Evolutionary conservation across 35 echinoderm and acorn worm genomes (phyloP).

Genomic region (Lytechinus variegatus): DNA sequence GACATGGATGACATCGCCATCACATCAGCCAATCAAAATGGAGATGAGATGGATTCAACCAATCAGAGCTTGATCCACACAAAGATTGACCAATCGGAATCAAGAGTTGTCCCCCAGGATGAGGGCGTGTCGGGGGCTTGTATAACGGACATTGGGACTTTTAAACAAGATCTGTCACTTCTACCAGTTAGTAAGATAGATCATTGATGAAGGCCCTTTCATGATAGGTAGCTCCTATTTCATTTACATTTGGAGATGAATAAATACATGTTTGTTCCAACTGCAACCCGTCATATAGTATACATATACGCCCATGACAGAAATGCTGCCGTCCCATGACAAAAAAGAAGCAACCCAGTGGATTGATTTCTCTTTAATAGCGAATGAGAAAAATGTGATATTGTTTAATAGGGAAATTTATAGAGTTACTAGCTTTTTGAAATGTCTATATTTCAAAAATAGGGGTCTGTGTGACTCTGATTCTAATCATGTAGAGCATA

Average conservation of each 20-base stretch:
- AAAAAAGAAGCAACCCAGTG: no score
- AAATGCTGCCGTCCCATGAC: no score
- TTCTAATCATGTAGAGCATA: no score
- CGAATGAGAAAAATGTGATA: no score
- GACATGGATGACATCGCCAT: slow-evolving; percentile 5
- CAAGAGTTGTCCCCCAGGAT: slow-evolving; percentile 49
- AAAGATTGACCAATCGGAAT: not conserved
- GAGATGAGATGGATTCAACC: slow-evolving; percentile 31
- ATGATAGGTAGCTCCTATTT: not conserved
- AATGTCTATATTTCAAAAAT: no score
- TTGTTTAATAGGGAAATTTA: no score
- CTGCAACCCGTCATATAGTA: not conserved
- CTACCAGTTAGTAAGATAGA: slow-evolving; percentile 64
- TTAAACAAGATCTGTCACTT: slow-evolving; percentile 50
- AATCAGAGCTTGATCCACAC: not conserved
- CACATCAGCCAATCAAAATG: not conserved
- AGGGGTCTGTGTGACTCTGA: no score
- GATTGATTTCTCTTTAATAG: no score
- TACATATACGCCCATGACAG: no score
- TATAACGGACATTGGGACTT: slow-evolving; percentile 32
- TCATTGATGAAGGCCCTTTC: not conserved
- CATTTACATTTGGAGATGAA: not conserved
- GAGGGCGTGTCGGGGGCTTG: slow-evolving; percentile 28
- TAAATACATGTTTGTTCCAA: not conserved
- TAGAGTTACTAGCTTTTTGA: no score